These are phyloP conservation scores for Enteromius mattozi DNA, from an alignment of 2,797 vertebrate genomes.

Conservation along the genomic window DNA sequence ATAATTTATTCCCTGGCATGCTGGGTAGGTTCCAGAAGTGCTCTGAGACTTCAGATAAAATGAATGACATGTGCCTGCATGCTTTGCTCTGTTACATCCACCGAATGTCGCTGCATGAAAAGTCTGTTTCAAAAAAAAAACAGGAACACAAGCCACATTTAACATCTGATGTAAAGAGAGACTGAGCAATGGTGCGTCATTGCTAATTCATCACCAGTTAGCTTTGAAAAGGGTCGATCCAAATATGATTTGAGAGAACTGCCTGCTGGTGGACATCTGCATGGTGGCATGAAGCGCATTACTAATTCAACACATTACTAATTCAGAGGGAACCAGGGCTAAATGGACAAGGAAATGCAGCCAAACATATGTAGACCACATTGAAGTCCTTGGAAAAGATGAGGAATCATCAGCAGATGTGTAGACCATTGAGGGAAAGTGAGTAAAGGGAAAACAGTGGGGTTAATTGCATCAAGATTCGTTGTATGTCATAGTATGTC, in stretches of 20 bases:
- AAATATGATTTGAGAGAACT: slow-evolving; percentile 13
- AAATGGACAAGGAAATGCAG: slow-evolving; percentile 36
- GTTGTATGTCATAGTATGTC: not conserved
- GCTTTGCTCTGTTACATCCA: slow-evolving; percentile 16
- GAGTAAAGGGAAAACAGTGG: slow-evolving; percentile 46
- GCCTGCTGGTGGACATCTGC: slow-evolving; percentile 56
- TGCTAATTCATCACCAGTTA: slow-evolving; percentile 53
- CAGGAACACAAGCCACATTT: slow-evolving; percentile 31
- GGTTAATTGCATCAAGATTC: slow-evolving; percentile 32
- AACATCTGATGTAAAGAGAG: slow-evolving; percentile 7
- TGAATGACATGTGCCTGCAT: slow-evolving; percentile 27
- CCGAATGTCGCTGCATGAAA: slow-evolving; percentile 8
- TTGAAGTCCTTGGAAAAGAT: slow-evolving; percentile 44
- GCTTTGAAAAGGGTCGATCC: slow-evolving; percentile 27
- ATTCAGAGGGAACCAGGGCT: slow-evolving; percentile 59
- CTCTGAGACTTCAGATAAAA: slow-evolving; percentile 46
- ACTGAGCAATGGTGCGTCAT: slow-evolving; percentile 47
- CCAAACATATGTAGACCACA: slow-evolving; percentile 62
- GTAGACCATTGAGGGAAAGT: slow-evolving; percentile 28
- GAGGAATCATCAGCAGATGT: slow-evolving; percentile 54
- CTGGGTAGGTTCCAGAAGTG: slow-evolving; percentile 47
- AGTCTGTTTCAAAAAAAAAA: no score
- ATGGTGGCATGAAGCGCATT: slow-evolving; percentile 36
- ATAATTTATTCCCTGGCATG: slow-evolving; percentile 61
- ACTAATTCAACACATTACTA: slow-evolving; percentile 53